Percentiles rank a stretch among this genome's conserved stretches.
Evolutionary conservation across 2,113 vertebrate genomes (phyloP).

Genomic region (Sitta europaea): DNA sequence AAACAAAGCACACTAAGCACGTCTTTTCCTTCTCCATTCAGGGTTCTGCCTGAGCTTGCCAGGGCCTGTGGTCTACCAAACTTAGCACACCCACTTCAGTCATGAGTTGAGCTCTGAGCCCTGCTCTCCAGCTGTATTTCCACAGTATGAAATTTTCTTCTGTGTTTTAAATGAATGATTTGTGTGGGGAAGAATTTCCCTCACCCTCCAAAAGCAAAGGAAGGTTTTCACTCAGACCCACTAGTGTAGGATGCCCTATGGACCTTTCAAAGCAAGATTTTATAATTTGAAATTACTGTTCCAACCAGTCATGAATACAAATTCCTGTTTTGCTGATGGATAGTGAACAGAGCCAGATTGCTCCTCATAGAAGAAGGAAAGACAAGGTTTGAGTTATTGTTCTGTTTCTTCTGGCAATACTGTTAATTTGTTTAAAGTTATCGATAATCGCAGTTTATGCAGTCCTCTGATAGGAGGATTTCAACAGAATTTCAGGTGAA

Average conservation of each 20-base stretch:
- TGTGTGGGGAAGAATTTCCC: background rate
- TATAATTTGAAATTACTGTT: background rate
- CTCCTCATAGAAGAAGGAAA: background rate
- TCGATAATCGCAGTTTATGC: background rate
- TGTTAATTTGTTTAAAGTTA: background rate
- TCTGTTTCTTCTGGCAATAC: background rate
- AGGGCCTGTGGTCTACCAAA: no score
- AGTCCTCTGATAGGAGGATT: background rate
- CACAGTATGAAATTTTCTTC: background rate
- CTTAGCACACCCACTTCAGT: no score
- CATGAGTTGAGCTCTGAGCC: no score
- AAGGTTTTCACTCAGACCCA: background rate
- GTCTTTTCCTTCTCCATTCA: no score
- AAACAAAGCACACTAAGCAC: no score
- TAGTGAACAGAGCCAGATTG: background rate
- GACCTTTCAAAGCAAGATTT: background rate
- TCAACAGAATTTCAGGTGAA: background rate
- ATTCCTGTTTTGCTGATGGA: background rate
- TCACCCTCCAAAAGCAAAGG: rapidly evolving
- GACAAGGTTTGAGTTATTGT: background rate
- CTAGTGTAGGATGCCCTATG: background rate
- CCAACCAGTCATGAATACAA: background rate
- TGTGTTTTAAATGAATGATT: background rate
- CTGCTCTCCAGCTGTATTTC: no score
- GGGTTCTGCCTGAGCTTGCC: no score